Base-by-base conservation (phyloP, 2,113 vertebrate species). In the Ammodytes dubius region DNA sequence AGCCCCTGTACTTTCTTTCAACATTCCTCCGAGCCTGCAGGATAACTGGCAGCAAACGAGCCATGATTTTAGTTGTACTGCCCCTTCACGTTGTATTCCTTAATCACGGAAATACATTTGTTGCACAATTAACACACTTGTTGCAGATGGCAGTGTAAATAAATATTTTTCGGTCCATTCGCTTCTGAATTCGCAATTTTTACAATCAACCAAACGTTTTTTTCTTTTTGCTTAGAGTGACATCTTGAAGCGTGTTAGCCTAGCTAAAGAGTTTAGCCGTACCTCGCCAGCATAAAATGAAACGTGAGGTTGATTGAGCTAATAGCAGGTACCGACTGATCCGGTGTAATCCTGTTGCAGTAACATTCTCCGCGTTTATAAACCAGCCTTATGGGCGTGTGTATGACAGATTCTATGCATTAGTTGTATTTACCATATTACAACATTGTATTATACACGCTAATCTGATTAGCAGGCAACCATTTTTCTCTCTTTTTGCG, bases 31-130 rank as follows among this genome's bases (percentile, higher is more conserved):
- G 10, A 47, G 11, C 12, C 19, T 11, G n/a, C 52, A 4, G 39
- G 11, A 43, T 13, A 27, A 54, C 67, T 70, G 50, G 10, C 50
- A 14, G 66, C 42, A 69, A 69, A n/a, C n/a, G n/a, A n/a, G n/a
- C n/a, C n/a, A n/a, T n/a, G n/a, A n/a, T n/a, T n/a, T n/a, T n/a
- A n/a, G n/a, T n/a, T n/a, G 45, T 15, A 66, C 12, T 37, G 45
- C 40, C 60, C 39, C 8, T 50, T 39, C 47, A 50, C 4, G 1
- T 45, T 45, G 40, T n/a, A n/a, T 11, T 67, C 47, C 52, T 35
- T 39, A 7, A 67, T 39, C 2, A 39, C 14, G 11, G 17, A 2
- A 11, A 50, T 39, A 3, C 5, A n/a, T 11, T 52, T 3, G 0
- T 68, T 40, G 35, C 37, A 52, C 66, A 53, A 3, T 61, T 45